Evolutionary conservation across 2,113 vertebrate species (phyloP).

Genomic region (Eudyptes chrysolophus): DNA sequence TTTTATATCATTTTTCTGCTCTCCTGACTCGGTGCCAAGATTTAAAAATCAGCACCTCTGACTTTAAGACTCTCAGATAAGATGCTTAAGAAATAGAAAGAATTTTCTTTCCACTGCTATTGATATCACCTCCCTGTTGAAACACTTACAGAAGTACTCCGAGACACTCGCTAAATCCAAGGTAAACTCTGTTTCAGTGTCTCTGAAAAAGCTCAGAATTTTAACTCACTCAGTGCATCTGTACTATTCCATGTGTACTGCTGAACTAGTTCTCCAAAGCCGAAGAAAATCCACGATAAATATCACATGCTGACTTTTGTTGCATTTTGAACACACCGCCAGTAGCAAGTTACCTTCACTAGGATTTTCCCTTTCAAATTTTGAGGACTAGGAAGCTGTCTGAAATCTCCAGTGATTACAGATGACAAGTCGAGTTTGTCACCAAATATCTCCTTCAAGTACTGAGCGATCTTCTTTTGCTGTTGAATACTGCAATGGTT

Average conservation of each 20-base stretch:
- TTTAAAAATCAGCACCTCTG: background rate
- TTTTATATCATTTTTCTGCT: background rate
- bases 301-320: background rate
- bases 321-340: background rate
- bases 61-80: background rate
- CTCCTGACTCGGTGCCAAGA: background rate
- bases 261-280: background rate
- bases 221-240: background rate
- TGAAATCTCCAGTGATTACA: conserved; percentile 78
- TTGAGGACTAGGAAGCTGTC: conserved; percentile 89
- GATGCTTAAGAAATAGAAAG: background rate
- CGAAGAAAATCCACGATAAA: background rate
- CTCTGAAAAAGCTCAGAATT: background rate
- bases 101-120: background rate
- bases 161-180: background rate
- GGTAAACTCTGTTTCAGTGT: background rate
- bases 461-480: conserved; percentile 94
- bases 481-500: conserved; percentile 96
- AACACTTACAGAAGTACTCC: background rate
- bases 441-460: conserved; percentile 89
- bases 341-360: conserved; percentile 85
- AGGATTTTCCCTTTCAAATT: conserved; percentile 93
- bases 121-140: background rate
- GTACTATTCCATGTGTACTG: background rate
- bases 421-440: conserved; percentile 90